phyloP scores from a whole-genome alignment of 2,113 vertebrate species.

The Microtus montanus region DNA sequence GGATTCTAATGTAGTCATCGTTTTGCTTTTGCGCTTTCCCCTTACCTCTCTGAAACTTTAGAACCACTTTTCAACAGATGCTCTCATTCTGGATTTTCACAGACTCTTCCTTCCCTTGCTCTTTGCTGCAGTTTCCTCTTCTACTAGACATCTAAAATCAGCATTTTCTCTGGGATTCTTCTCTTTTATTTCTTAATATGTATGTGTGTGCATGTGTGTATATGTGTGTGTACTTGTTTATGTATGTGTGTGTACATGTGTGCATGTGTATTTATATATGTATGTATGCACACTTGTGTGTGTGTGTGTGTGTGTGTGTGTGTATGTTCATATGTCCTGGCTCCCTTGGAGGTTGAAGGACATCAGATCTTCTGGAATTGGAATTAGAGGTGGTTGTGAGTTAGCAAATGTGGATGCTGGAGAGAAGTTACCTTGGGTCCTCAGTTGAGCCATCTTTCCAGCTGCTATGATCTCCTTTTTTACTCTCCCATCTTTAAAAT shows the following conservation, averaged over 20 bases:
- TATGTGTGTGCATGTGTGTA: neutral
- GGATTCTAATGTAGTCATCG: constrained; percentile 28
- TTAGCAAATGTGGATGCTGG: neutral
- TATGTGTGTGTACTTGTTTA: neutral
- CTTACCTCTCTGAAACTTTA: neutral
- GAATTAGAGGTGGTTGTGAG: neutral
- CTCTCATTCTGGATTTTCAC: neutral
- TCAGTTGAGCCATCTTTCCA: neutral
- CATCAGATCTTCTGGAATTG: neutral
- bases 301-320: neutral
- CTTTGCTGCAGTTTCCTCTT: neutral
- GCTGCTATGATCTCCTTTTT: neutral
- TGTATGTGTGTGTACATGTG: neutral
- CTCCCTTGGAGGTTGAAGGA: neutral
- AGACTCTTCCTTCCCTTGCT: neutral
- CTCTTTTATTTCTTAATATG: neutral
- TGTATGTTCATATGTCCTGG: neutral
- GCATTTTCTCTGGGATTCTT: neutral
- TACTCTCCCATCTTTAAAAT: neutral
- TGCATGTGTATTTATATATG: neutral
- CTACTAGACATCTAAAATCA: neutral
- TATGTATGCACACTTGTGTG: neutral
- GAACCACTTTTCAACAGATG: neutral
- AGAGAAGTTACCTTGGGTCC: neutral
- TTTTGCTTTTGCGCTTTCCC: neutral